Evolutionary conservation across 2,797 vertebrate species (phyloP).

Genomic region (Avahi laniger): DNA sequence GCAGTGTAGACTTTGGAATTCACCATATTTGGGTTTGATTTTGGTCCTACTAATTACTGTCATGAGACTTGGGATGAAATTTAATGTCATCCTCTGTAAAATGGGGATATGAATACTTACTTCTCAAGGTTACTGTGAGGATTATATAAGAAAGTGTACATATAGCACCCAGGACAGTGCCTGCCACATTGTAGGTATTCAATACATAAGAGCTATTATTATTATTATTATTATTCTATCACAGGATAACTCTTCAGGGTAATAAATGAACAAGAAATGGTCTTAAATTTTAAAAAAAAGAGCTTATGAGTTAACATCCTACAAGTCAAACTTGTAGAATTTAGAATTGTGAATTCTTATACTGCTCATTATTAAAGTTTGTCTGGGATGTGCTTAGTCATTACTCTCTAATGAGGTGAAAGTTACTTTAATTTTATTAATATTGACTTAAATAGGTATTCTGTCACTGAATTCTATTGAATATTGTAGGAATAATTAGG

Average conservation of each 20-base stretch:
- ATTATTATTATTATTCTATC: neutral
- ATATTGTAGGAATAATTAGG: neutral
- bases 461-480: neutral
- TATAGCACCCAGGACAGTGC: neutral
- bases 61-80: neutral
- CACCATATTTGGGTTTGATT: neutral
- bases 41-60: neutral
- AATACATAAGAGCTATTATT: neutral
- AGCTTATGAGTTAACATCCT: neutral
- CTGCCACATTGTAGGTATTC: neutral
- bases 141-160: neutral
- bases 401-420: neutral
- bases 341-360: neutral
- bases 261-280: neutral
- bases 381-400: neutral
- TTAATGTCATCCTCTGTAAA: neutral
- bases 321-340: neutral
- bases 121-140: neutral
- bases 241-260: neutral
- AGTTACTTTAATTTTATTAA: conserved; percentile 1
- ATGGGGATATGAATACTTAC: neutral
- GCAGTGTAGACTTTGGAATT: neutral
- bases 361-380: neutral
- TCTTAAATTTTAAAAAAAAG: neutral
- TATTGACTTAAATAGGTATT: neutral